Base-by-base conservation (phyloP, 2,888 invertebrate species). In the Tuberolachnus salignus region DNA sequence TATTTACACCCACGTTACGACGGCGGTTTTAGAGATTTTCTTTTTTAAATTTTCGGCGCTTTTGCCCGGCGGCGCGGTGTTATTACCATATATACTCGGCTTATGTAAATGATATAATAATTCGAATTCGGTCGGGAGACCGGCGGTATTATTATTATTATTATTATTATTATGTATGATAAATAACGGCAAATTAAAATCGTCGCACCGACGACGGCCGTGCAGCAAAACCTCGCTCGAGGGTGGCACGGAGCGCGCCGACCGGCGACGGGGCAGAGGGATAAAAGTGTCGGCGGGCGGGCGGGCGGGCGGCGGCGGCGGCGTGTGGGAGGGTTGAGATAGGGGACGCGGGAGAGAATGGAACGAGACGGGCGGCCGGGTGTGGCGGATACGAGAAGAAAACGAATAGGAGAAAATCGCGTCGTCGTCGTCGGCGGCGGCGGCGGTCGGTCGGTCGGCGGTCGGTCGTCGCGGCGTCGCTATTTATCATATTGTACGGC, bases 401-500 rank as follows among this genome's bases (percentile, higher is more conserved):
- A 8, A 64, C 14, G 13, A 63, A 8, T 23, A 59, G 8, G 9
- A 59, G 8, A n/a, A 59, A 26, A 59, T 59, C 61, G 16, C n/a
- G 61, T 61, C 61, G 61, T n/a, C n/a, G 34, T 42, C 42, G 34
- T 34, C 34, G 34, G 6, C 14, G 46, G 1, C n/a, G n/a, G 1
- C 6, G 3, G 19, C 53, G 53, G n/a, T n/a, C 53, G 53, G 16
- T n/a, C 14, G 51, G 16, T 53, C 53, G 53, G 11, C 26, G 59
- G 49, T 49, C 2, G 6, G 26, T n/a, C n/a, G n/a, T n/a, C n/a
- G n/a, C n/a, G n/a, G n/a, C n/a, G n/a, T 19, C 34, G 34, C 61
- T 61, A 72, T 72, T 72, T 61, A 72, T 72, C 61, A 61, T 61
- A 72, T 61, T 26, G n/a, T 49, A 19, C 49, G n/a, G 34, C 14